Base-by-base conservation (phyloP, 2,888 invertebrate genomes). In the Tiphia femorata region DNA sequence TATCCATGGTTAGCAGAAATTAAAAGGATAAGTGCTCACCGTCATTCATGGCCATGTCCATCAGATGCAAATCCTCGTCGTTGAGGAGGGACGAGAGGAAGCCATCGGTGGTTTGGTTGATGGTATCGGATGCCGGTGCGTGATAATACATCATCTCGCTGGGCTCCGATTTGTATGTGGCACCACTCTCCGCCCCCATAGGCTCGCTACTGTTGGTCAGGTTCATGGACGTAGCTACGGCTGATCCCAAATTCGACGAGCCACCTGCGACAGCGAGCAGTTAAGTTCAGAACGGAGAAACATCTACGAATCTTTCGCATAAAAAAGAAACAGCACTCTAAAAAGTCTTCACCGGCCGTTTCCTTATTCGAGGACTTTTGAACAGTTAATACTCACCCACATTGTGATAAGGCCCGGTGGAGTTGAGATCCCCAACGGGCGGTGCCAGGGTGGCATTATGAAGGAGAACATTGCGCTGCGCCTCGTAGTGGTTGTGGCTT, bases 1-100 rank as follows among this genome's bases (percentile, higher is more conserved):
- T 29, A 29, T 2, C 6, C n/a, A n/a, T 29, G 29, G 2, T 33
- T 10, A 21, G 21, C 21, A 40, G 2, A 20, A 40, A 12, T 23
- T 12, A 8, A 2, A 3, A 20, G 16, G 19, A 38, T 38, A 20
- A 38, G 10, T 38, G 86, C 90, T 85, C 84, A 94, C 94, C 92
- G 85, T 94, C 94, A 75, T 91, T 92, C 88, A 93, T 91, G 35
- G 93, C 93, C 93, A 95, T 94, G 74, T 95, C 95, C 94, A 96
- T 94, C 44, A 95, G 87, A 79, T 95, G 95, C 27, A 95, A 86
- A 77, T 95, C 95, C 76, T 95, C 95, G 70, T 95, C 95, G 78
- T 94, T 94, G 48, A 96, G 87, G 62, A 95, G 92, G 1, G 94
- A 94, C 62, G 94, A 94, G 30, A 96, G 89, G 77, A 95, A 93